Conservation (phyloP, 2,888 invertebrate species). For the Apodemia zela region DNA sequence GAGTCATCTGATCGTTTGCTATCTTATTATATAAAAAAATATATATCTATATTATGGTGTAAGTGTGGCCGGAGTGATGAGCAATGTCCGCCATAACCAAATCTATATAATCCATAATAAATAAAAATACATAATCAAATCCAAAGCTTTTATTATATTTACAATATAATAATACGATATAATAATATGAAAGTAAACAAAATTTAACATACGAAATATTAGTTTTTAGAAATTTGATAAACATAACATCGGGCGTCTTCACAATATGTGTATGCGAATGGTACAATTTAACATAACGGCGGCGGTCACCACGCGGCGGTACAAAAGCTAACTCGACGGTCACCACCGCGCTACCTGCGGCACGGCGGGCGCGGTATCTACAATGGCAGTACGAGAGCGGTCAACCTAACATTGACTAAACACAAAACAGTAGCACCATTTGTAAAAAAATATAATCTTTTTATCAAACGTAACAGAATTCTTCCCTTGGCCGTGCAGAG, state of each 20-base stretch:
- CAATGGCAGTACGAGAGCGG: slow-evolving; percentile 61
- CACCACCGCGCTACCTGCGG: too few species aligned
- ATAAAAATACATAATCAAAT: slow-evolving; percentile 46
- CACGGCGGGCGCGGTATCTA: slow-evolving; percentile 36
- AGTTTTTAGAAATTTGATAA: slow-evolving; percentile 60
- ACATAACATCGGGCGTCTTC: slow-evolving; percentile 42
- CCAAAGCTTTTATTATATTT: slow-evolving; percentile 80
- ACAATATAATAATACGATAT: slow-evolving; percentile 72
- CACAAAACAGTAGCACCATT: slow-evolving; percentile 77
- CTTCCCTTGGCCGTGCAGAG: slow-evolving; percentile 31
- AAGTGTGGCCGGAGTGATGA: too few species aligned
- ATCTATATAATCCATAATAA: too few species aligned
- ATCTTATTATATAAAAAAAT: too few species aligned
- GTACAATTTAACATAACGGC: slow-evolving; percentile 25
- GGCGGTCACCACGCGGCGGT: slow-evolving; percentile 30
- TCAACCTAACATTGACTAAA: slow-evolving; percentile 70
- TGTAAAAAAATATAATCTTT: slow-evolving; percentile 72
- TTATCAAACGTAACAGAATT: slow-evolving; percentile 48
- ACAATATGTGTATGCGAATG: slow-evolving; percentile 34
- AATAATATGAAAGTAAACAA: slow-evolving; percentile 78
- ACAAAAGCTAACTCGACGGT: slow-evolving; percentile 68
- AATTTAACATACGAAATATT: slow-evolving; percentile 73
- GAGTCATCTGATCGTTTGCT: too few species aligned
- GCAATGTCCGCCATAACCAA: too few species aligned
- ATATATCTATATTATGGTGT: too few species aligned